phyloP scores from a whole-genome alignment of 1,140 invertebrate genomes.

The Saccostrea glomerata region DNA sequence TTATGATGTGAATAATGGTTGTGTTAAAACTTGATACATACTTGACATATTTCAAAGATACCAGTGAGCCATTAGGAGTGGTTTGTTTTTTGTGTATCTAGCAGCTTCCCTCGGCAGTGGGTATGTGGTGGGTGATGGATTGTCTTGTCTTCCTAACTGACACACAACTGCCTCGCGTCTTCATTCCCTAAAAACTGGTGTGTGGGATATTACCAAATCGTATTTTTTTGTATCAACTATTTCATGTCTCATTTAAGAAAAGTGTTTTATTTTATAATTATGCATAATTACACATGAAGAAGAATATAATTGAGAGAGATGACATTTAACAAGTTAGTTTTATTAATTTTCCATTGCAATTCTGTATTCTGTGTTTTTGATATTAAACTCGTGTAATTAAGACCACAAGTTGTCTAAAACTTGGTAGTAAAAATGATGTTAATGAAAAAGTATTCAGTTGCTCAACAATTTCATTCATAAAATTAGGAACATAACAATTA shows the following conservation, averaged over 20 bases:
- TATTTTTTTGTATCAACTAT: background rate
- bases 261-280: background rate
- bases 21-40: background rate
- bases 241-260: background rate
- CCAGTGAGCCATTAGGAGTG: too few species aligned
- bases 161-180: background rate
- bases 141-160: background rate
- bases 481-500: background rate
- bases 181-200: background rate
- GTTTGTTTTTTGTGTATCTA: too few species aligned
- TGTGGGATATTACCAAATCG: background rate
- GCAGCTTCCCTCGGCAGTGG: background rate
- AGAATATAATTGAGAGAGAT: background rate
- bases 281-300: background rate
- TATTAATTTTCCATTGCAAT: background rate
- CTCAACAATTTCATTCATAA: constrained; percentile 24
- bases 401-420: background rate
- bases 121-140: background rate
- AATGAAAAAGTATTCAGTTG: background rate
- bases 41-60: too few species aligned
- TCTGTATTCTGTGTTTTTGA: background rate
- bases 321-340: background rate
- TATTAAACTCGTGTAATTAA: background rate
- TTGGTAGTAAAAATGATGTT: background rate
- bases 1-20: background rate